Base-by-base conservation (phyloP, 1,140 invertebrate species). In the Melipona quadrifasciata region DNA sequence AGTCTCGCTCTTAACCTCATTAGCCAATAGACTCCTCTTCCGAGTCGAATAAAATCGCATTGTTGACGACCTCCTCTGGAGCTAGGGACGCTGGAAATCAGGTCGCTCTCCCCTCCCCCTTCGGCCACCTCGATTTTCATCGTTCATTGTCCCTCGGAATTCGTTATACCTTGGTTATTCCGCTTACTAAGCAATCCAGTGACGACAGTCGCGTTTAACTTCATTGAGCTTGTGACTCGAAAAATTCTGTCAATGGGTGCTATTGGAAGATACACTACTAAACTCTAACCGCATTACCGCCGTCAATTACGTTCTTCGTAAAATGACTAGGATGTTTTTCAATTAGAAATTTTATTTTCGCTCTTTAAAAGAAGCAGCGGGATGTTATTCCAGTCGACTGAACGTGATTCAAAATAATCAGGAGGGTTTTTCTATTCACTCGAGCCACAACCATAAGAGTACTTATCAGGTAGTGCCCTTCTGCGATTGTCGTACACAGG, bases 1-100 rank as follows among this genome's bases (percentile, higher is more conserved):
- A 83, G 82, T 34, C 53, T 39, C 67, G 75, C 75, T 83, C 75
- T 83, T 79, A 83, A 83, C 75, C 75, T 71, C 82, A 70, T 83
- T 83, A 83, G 27, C 55, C 39, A 67, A 70, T 57, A 65, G 76
- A 78, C 67, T 75, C 82, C 82, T 76, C 65, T 58, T 75, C 65
- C 65, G 74, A 67, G 55, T 72, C 70, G 74, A 76, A 76, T 82
- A 39, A 82, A 82, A 58, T 75, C 57, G 58, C 31, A 82, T 82
- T 82, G 80, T 76, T 27, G 72, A 76, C 24, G 31, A 14, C 82
- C 71, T 79, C 55, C 75, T 61, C 31, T 61, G 6, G 47, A 21
- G 12, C 24, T 27, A 34, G 75, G 53, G 55, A 61, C 47, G 51
- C 12, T 70, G 82, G 19, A 77, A 79, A 83, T 61, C 75, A 47